Evolutionary conservation across 2,797 vertebrate species (phyloP).

Genomic region (Hydrophis major): DNA sequence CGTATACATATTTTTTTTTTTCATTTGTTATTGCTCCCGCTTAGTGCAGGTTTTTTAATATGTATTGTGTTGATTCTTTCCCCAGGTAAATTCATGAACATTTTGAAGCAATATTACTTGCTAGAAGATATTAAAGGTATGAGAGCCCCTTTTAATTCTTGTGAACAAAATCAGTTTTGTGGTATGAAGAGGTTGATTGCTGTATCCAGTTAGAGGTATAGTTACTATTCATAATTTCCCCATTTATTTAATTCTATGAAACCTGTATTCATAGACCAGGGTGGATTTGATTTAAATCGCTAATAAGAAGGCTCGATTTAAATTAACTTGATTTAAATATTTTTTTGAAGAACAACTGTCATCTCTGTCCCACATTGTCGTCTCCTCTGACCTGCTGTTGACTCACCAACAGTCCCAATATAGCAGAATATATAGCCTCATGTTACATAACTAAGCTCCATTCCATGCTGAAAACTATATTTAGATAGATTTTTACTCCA

Average conservation of each 20-base stretch:
- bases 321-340: too few relatives aligned
- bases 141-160: not conserved
- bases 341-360: too few relatives aligned
- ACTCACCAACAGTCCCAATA: too few relatives aligned
- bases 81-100: not conserved
- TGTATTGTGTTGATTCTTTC: not conserved
- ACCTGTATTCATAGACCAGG: not conserved
- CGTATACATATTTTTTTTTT: not conserved
- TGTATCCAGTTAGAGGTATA: not conserved
- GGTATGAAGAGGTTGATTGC: not conserved
- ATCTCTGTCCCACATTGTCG: too few relatives aligned
- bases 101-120: not conserved
- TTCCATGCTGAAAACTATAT: too few relatives aligned
- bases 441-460: too few relatives aligned
- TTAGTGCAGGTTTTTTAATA: not conserved
- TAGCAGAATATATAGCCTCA: too few relatives aligned
- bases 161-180: not conserved
- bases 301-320: too few relatives aligned
- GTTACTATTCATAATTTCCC: not conserved
- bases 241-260: not conserved
- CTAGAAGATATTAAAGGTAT: not conserved
- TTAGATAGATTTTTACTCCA: too few relatives aligned
- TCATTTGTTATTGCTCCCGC: not conserved
- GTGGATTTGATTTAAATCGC: too few relatives aligned
- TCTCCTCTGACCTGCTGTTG: too few relatives aligned